Evolutionary conservation across 1,140 invertebrate species (phyloP), one percentile per base, ranked within the genome.

Genomic region (Papilio polyxenes): DNA sequence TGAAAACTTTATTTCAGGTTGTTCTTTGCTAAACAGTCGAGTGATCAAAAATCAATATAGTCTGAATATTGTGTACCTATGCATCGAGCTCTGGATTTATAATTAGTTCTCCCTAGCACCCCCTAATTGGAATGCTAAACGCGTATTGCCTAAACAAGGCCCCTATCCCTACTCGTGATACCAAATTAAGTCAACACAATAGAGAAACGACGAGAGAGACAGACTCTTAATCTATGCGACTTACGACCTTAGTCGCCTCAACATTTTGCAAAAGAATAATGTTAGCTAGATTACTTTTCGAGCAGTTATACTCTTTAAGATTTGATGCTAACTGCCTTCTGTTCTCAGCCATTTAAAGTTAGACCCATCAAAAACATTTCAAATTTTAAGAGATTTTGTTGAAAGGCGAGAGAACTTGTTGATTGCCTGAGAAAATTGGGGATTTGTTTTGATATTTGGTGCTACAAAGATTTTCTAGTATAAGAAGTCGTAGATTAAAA

Each of bases 81-180:
- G 56, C 56, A 59, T 10, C 56, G n/a, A 59, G 56, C n/a, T 17
- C 56, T 2, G 56, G 15, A 4, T 59, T 17, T 17, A n/a, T 59
- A 59, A 59, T 59, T 59, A 59, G 56, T 59, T 59, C 56, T 17
- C 56, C 56, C 56, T 10, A 59, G 17, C 56, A 59, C 17, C 56
- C 56, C 9, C 56, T 59, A 20, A 59, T 59, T 59, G 56, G 56
- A 59, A 59, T 59, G 56, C 56, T 59, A n/a, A n/a, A 59, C 56
- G n/a, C n/a, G 56, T 59, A 59, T 20, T 59, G 56, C 17, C 56
- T 59, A 17, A 10, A 59, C 56, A 59, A 20, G 56, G 56, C 17
- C 56, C 56, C 17, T 59, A 20, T n/a, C 56, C 56, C 56, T 59
- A 20, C 56, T n/a, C 56, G 56, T 59, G 17, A n/a, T 59, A 59